Evolutionary conservation across 2,797 vertebrate species (phyloP), one percentile per base, ranked within the genome.

Genomic region (Enteromius viviparus): DNA sequence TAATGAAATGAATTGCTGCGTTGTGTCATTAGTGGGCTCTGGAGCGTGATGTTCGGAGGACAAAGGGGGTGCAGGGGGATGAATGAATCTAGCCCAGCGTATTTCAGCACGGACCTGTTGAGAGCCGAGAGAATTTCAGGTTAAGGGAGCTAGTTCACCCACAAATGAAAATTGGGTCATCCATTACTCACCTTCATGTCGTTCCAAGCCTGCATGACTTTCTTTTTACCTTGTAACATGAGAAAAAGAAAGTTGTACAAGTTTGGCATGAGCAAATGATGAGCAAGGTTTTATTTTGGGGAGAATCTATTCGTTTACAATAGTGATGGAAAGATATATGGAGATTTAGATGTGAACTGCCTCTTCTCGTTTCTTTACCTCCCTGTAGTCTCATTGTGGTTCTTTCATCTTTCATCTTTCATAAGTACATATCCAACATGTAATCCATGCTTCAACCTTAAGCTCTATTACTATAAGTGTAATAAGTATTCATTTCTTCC

Each of bases 1-100:
- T 88, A 90, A 91, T 91, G 81, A 92, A 88, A 85, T 70, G 9
- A 81, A 80, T 84, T 72, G 90, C 87, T 89, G 87, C 64, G 86
- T 88, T 47, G 85, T 86, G 86, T 88, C 87, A 87, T 84, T 78
- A 58, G 76, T 83, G 60, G 74, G 65, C 80, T 77, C 78, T 74
- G 51, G 82, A 86, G 85, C 84, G 53, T 82, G 26, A 75, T 84
- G 85, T 89, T 80, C 49, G 87, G 86, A 87, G 86, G 90, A 82
- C 62, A 87, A 88, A 85, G 86, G 89, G 87, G 83, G 87, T 23
- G 23, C 26, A 9, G 51, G 37, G 23, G 53, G 58, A 34, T 65
- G 70, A 53, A 66, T 49, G 47, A 82, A 34, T 65, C 12, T 37
- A 21, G 19, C 21, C 29, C 32, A 75, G 55, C 29, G 26, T 82